Evolutionary conservation across 2,797 vertebrate species (phyloP).

Genomic region (Antrozous pallidus): DNA sequence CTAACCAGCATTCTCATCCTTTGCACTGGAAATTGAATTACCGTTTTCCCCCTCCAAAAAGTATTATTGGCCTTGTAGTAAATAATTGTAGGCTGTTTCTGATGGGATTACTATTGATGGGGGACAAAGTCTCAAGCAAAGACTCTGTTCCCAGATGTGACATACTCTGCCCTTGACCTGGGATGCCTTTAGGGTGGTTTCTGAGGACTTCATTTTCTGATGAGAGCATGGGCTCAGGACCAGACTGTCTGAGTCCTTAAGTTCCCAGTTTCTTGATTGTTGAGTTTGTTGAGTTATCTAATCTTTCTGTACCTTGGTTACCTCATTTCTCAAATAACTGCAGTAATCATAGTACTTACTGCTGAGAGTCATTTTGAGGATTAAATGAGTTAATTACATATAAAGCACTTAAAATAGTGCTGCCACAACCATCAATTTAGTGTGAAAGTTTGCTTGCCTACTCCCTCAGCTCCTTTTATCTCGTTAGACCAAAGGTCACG

Average conservation of each 20-base stretch:
- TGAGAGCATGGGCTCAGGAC: neutral
- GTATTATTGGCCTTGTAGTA: neutral
- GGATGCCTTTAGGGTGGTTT: neutral
- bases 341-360: neutral
- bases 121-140: neutral
- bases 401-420: neutral
- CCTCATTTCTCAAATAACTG: neutral
- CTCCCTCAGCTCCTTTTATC: neutral
- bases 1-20: neutral
- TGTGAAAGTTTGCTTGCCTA: neutral
- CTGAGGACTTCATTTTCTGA: neutral
- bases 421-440: neutral
- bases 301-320: neutral
- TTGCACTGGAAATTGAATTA: conserved; percentile 26
- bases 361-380: neutral
- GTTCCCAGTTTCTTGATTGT: neutral
- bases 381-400: neutral
- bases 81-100: neutral
- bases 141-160: conserved; percentile 30
- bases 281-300: neutral
- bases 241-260: neutral
- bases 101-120: neutral
- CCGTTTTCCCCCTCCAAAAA: neutral
- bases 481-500: neutral
- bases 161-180: neutral